A percentile compares a stretch with the other conserved stretches of the same genome.
phyloP scores from a whole-genome alignment of 1,140 invertebrate species.

The Cyrtorhinus lividipennis region DNA sequence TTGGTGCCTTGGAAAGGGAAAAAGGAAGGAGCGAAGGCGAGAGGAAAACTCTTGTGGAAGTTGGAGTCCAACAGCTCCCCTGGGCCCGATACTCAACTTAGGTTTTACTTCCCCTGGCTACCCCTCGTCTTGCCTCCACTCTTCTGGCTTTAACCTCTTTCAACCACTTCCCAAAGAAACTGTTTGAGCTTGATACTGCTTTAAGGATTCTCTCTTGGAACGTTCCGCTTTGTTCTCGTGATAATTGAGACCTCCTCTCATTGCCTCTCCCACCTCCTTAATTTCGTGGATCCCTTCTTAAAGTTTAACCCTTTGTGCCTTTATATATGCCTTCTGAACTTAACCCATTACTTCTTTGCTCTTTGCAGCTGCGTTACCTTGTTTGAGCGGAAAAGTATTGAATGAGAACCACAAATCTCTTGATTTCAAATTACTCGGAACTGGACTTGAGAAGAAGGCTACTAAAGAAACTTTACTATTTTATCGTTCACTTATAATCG shows the following conservation, averaged over 20 bases:
- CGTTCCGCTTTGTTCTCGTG: constrained; percentile 16
- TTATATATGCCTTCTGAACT: constrained; percentile 12
- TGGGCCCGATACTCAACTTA: constrained; percentile 12
- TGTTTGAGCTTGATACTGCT: constrained; percentile 8
- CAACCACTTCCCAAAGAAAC: constrained; percentile 10
- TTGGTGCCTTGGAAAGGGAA: constrained; percentile 10
- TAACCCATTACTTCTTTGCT: constrained; percentile 13
- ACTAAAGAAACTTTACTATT: too few species aligned
- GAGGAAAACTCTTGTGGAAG: neutral
- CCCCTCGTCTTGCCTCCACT: constrained; percentile 19
- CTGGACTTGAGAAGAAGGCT: too few species aligned
- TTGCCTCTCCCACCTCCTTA: constrained; percentile 1
- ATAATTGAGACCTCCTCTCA: constrained; percentile 17
- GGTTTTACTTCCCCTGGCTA: constrained; percentile 3
- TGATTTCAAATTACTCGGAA: neutral
- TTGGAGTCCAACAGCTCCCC: constrained; percentile 7
- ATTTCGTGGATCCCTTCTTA: neutral
- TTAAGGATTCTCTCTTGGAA: constrained; percentile 8
- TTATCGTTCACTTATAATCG: too few species aligned
- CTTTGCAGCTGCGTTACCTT: neutral
- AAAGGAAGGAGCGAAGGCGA: neutral
- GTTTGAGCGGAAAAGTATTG: neutral
- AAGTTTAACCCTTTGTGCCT: constrained; percentile 11
- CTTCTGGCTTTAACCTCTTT: constrained; percentile 3
- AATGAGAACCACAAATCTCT: neutral